Conservation (phyloP, 2,113 vertebrate genomes). For the Bufo bufo region DNA sequence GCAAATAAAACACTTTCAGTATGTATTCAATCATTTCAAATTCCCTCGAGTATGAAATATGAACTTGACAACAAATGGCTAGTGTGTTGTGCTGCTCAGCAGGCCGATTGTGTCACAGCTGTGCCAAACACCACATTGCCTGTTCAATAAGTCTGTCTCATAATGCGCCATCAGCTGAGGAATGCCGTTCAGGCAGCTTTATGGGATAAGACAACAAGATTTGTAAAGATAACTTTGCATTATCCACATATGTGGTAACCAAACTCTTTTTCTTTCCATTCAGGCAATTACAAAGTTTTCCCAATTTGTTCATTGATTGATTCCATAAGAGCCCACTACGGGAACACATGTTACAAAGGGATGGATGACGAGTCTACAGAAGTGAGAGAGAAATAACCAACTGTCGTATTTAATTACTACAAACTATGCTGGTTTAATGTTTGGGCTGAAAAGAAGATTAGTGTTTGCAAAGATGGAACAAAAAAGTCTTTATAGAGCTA, state of each 20-base stretch:
- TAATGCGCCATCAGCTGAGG: constrained; percentile 57
- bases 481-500: constrained; percentile 44
- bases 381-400: constrained; percentile 45
- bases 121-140: constrained; percentile 65
- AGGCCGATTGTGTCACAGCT: constrained; percentile 69
- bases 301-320: constrained; percentile 54
- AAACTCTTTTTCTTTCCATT: constrained; percentile 34
- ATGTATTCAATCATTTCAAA: constrained; percentile 74
- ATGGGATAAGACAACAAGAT: constrained; percentile 17
- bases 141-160: constrained; percentile 68
- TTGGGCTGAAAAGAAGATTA: constrained; percentile 34
- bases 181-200: constrained; percentile 28
- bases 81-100: constrained; percentile 65
- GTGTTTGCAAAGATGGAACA: constrained; percentile 49
- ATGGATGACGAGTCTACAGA: constrained; percentile 6
- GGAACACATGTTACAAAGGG: constrained; percentile 55
- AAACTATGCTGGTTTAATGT: background rate
- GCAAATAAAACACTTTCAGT: constrained; percentile 75
- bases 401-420: background rate
- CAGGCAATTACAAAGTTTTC: constrained; percentile 22
- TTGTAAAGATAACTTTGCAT: constrained; percentile 50
- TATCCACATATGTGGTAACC: constrained; percentile 44
- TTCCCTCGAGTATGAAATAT: constrained; percentile 77
- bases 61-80: constrained; percentile 76
- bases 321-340: constrained; percentile 7